Evolutionary conservation across 92 coral and sea anemone species (phyloP), one percentile per base, ranked within the genome.

Genomic region (Metridium senile): DNA sequence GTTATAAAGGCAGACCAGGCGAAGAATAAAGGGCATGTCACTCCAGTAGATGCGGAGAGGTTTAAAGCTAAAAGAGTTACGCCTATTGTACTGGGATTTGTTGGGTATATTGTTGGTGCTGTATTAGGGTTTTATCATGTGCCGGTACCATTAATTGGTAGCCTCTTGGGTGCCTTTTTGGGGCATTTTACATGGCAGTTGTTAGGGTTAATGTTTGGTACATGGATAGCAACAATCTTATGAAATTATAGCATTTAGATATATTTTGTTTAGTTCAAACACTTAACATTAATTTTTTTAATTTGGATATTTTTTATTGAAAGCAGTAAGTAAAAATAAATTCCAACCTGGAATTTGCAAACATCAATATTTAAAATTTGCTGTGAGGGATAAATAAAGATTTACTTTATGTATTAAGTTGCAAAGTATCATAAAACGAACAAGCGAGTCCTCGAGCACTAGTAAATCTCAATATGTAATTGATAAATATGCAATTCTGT

Each of bases 41-140:
- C 97, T 0, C 86, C 97, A 16, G 87, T 61, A 45, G 97, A 92
- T 53, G 97, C 97, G 11, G 97, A 92, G 75, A 81, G 89, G 56
- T 89, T 92, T 72, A 92, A 92, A 69, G 97, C 97, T 17, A 89
- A 90, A 45, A 78, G 97, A 28, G 82, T 92, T n/a, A 88, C 97
- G 8, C 91, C 91, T 20, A 82, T 89, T 22, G 86, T 89, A 62
- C 27, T 69, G 9, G 97, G 97, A 33, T 92, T 92, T 75, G 85
- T 89, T 53, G 97, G 97, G 21, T 86, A 85, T 47, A 89, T 86
- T 25, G 85, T 66, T 13, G 97, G 97, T 19, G 92, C 97, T 2
- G 81, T 63, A 16, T 63, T 88, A 59, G 97, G 97, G 32, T 72
- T 68, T 39, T 72, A 79, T 35, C 79, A 82, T 21, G 84, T 91